Conservation (phyloP, 2,797 vertebrate genomes). For the Cephalopachus bancanus region DNA sequence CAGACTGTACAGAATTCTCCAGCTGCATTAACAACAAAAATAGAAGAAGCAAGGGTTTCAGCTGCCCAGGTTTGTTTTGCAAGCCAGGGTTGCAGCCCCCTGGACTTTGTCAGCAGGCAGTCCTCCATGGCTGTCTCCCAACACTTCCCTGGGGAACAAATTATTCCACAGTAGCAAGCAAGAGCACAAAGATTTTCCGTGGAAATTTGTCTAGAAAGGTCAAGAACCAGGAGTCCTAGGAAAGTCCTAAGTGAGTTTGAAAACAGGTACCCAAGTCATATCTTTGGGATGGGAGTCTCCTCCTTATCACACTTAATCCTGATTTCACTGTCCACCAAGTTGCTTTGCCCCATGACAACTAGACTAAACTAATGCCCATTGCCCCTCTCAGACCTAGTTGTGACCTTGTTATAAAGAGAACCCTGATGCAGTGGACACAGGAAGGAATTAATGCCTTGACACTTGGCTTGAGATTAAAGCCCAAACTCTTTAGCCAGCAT, state of each 20-base stretch:
- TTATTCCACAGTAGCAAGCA: not conserved
- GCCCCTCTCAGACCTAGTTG: not conserved
- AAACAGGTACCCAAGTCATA: not conserved
- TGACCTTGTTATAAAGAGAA: not conserved
- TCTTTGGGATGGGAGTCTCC: not conserved
- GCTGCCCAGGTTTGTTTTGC: too few relatives aligned
- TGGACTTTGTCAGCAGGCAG: too few relatives aligned
- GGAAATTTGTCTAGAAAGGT: not conserved
- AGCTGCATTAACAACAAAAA: too few relatives aligned
- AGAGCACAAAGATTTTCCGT: not conserved
- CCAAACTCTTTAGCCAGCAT: not conserved
- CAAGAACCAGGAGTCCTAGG: not conserved
- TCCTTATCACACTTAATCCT: not conserved
- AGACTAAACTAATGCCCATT: not conserved
- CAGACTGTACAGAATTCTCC: too few relatives aligned
- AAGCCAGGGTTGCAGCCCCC: too few relatives aligned
- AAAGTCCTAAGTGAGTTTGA: not conserved
- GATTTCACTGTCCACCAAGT: not conserved
- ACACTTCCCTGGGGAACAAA: not conserved
- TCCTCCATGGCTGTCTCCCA: too few relatives aligned
- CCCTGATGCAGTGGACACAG: not conserved
- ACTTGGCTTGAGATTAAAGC: not conserved
- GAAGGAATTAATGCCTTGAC: not conserved
- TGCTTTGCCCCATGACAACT: not conserved
- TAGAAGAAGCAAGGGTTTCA: too few relatives aligned